Percentiles rank a stretch among this genome's conserved stretches.
Conservation (phyloP, 2,888 invertebrate species). For the Ennomos erosarius region DNA sequence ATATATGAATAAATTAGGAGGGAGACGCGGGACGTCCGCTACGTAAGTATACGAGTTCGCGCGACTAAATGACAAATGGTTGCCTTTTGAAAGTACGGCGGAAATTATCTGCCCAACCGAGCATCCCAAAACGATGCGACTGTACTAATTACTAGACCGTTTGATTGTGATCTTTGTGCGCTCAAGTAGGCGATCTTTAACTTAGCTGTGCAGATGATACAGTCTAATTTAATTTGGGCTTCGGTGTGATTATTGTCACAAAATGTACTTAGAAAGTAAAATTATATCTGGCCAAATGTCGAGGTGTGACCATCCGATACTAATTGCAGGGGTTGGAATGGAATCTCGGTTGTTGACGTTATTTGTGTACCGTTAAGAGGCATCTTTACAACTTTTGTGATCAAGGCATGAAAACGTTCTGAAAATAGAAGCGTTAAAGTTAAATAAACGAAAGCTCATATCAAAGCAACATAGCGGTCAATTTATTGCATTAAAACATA, state of each 20-base stretch:
- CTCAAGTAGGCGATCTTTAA: constrained; percentile 49
- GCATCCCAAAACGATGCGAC: constrained; percentile 76
- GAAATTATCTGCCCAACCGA: constrained; percentile 84
- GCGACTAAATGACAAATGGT: constrained; percentile 83
- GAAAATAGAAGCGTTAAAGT: constrained; percentile 56
- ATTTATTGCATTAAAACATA: constrained; percentile 10
- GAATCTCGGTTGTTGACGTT: constrained; percentile 60
- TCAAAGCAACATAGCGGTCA: neutral
- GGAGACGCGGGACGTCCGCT: constrained; percentile 75
- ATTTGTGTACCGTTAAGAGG: constrained; percentile 74
- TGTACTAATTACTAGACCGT: constrained; percentile 82
- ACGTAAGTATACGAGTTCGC: constrained; percentile 62
- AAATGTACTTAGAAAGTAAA: constrained; percentile 82
- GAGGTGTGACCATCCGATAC: constrained; percentile 83
- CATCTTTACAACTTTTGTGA: constrained; percentile 67
- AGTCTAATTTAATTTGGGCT: constrained; percentile 50
- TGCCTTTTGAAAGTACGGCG: constrained; percentile 82
- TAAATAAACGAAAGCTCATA: constrained; percentile 36
- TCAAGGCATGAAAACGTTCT: constrained; percentile 66
- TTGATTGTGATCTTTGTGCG: constrained; percentile 76
- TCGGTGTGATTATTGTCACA: constrained; percentile 71
- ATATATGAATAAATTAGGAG: constrained; percentile 83
- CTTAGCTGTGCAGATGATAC: constrained; percentile 48
- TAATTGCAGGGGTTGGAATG: constrained; percentile 76
- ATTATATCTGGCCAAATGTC: constrained; percentile 79